phyloP scores from a whole-genome alignment of 2,888 invertebrate species.

The Drosophila barbarae region DNA sequence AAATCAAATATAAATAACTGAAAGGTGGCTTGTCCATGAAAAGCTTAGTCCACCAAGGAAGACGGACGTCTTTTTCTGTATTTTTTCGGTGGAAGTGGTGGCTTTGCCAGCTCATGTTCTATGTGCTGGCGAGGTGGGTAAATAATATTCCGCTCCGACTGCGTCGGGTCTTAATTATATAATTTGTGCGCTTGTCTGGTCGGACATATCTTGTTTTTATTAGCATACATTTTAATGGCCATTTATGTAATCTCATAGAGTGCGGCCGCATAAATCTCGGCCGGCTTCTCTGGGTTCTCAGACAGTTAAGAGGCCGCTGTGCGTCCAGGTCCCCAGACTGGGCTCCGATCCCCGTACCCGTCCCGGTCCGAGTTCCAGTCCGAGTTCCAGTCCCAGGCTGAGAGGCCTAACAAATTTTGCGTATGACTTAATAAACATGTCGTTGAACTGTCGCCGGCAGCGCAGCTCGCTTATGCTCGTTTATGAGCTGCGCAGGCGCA shows the following conservation, averaged over 20 bases:
- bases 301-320: conserved; percentile 42
- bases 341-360: not conserved
- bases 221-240: conserved; percentile 68
- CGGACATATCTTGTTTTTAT: conserved; percentile 40
- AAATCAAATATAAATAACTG: too few relatives aligned
- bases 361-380: not conserved
- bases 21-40: not conserved
- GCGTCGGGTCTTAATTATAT: conserved; percentile 58
- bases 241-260: conserved; percentile 71
- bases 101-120: conserved; percentile 1
- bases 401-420: conserved; percentile 53
- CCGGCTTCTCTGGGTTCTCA: conserved; percentile 31
- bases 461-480: conserved; percentile 14
- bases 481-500: conserved; percentile 16
- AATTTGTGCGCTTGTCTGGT: conserved; percentile 50
- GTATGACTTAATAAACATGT: conserved; percentile 74
- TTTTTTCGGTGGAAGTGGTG: not conserved
- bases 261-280: conserved; percentile 60
- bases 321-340: too few relatives aligned
- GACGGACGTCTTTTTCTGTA: not conserved
- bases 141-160: conserved; percentile 14
- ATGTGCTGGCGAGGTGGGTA: not conserved
- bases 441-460: conserved; percentile 70
- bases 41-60: not conserved
- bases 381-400: conserved; percentile 23